Evolutionary conservation across 2,797 vertebrate species (phyloP), one percentile per base, ranked within the genome.

Genomic region (Pseudochromis fuscus): DNA sequence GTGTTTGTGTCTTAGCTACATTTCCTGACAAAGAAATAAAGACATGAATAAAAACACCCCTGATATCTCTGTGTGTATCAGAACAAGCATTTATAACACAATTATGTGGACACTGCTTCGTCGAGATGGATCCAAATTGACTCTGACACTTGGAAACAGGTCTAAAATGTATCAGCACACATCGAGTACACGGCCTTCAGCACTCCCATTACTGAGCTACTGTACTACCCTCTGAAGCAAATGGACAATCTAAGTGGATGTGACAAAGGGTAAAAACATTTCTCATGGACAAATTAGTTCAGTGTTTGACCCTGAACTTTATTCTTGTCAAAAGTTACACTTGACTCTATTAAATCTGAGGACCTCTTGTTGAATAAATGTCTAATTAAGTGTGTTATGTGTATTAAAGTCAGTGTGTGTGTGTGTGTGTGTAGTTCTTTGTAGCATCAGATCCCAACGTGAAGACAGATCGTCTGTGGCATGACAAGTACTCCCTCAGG

Each of bases 371-470:
- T 37, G 4, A 37, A 37, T 33, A 8, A 12, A 4, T 15, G 13
- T 37, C 16, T 16, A 15, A 16, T 37, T 23, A 15, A 23, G 21
- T 5, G 21, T 46, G 5, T 24, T 12, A 24, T 13, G 16, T 42
- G 7, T 60, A 0, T 62, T 35, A 7, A 40, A 57, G 9, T 10
- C 5, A 10, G 4, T 28, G 15, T 42, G 42, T 63, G 35, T 75
- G 25, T 56, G n/a, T 59, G 4, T 44, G 24, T 57, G 12, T 83
- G 46, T 62, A 99, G 97, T 99, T 99, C 84, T 99, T 99, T 77
- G 98, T 99, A 77, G 98, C 98, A 2, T 98, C 98, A 2, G 97
- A 99, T 88, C 98, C 98, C 28, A 95, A 97, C 1, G 96, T 99
- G 52, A 99, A 99, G 93, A 94, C 97, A 0, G 98, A 99, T 87